These are phyloP conservation scores for Elanus axillaris DNA, from an alignment of 2,113 vertebrate genomes.

Conservation along the genomic window DNA sequence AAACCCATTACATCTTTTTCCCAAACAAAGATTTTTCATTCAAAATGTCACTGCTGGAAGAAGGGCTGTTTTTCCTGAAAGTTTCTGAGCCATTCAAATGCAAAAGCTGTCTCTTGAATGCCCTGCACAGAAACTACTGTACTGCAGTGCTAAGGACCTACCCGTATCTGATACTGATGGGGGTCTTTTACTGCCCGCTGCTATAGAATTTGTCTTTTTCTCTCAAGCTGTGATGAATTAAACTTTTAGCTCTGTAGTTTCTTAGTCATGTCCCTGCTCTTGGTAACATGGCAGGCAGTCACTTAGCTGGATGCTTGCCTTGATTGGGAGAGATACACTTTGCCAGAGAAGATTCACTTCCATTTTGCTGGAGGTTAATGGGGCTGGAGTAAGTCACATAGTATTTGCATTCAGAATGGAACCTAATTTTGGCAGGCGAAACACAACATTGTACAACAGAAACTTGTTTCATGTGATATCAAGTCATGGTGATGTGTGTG, in stretches of 20 bases:
- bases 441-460: not conserved
- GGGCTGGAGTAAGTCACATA: not conserved
- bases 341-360: not conserved
- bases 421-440: not conserved
- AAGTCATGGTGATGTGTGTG: not conserved
- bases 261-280: not conserved
- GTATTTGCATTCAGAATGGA: not conserved
- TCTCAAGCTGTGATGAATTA: not conserved
- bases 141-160: not conserved
- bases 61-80: not conserved
- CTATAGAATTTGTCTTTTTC: not conserved
- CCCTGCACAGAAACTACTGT: not conserved
- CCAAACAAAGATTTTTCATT: not conserved
- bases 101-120: not conserved
- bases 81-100: not conserved
- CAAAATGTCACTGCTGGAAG: not conserved
- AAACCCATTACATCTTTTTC: not conserved
- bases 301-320: not conserved
- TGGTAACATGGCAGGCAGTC: not conserved
- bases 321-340: not conserved
- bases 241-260: not conserved
- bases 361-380: not conserved
- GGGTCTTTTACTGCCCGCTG: not conserved
- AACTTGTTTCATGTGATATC: not conserved
- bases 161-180: not conserved